Evolutionary conservation across 37 sponge, comb jelly and placozoan species (phyloP).

Genomic region (Diacarnus erythraeanus): DNA sequence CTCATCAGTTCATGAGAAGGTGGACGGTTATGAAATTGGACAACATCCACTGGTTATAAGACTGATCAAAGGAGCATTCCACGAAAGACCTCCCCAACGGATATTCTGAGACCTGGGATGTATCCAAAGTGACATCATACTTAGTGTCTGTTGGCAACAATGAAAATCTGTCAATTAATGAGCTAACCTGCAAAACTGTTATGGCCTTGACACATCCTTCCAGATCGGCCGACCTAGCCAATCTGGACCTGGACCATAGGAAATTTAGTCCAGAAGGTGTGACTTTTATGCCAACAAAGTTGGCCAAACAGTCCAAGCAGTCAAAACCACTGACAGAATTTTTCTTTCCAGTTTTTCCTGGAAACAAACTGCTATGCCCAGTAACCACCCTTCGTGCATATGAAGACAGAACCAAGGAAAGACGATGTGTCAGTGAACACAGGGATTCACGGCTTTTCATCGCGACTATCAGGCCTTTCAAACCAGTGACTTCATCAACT

Average conservation of each 20-base stretch:
- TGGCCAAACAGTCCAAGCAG: slow-evolving; percentile 34
- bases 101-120: slow-evolving; percentile 40
- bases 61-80: slow-evolving; percentile 34
- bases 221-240: slow-evolving; percentile 33
- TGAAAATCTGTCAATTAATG: slow-evolving; percentile 13
- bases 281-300: slow-evolving; percentile 10
- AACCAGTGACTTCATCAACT: slow-evolving; percentile 27
- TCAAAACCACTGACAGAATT: slow-evolving; percentile 20
- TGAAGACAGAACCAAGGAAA: slow-evolving; percentile 7
- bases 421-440: not conserved
- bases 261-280: slow-evolving; percentile 33
- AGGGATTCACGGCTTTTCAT: slow-evolving; percentile 13
- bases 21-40: slow-evolving; percentile 35
- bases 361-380: slow-evolving; percentile 33
- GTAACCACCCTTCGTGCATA: slow-evolving; percentile 1
- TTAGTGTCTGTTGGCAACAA: slow-evolving; percentile 17
- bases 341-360: slow-evolving; percentile 9
- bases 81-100: slow-evolving; percentile 29
- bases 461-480: slow-evolving; percentile 19
- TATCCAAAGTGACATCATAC: slow-evolving; percentile 25
- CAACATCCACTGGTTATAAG: slow-evolving; percentile 41
- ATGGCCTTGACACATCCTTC: slow-evolving; percentile 36
- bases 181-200: slow-evolving; percentile 1
- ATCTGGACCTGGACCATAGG: not conserved
- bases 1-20: slow-evolving; percentile 37